Base-by-base conservation (phyloP, 2,797 vertebrate genomes). In the Anomalospiza imberbis region DNA sequence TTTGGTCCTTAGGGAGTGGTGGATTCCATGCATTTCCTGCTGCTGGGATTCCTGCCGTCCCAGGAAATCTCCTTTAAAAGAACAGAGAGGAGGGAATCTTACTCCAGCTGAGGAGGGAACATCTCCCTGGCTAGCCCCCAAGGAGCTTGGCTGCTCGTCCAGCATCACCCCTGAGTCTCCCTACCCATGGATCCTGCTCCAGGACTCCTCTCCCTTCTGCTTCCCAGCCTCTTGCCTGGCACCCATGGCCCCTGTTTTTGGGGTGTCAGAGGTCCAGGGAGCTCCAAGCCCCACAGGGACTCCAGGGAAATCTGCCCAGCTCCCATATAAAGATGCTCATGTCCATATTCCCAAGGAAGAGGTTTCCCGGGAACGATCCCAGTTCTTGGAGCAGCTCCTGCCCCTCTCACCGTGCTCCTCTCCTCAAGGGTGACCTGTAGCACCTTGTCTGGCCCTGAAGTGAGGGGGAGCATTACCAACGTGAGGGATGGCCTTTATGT, bases 281-380 rank as follows among this genome's bases (percentile, higher is more conserved):
- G 21, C 62, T 45, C 47, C 34, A 75, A 21, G 20, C 62, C 45
- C 26, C 11, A 20, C 4, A 3, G 24, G 44, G 60, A 14, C 18
- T 42, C 38, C 47, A 28, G 51, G 60, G 51, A 73, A 65, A 9
- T 54, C 62, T 32, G 31, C 63, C 36, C 1, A 3, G 28, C 38
- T 40, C 22, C 44, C 3, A 7, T 0, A 1, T 34, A 51, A 2
- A 9, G 32, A 4, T 60, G 24, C 24, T 42, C 31, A 0, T 10
- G 25, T 58, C 74, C 4, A 0, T 55, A 32, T 25, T 4, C 13
- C 42, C 4, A 42, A 21, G 53, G 51, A 70, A 28, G 38, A 53
- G 44, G 17, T 53, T 58, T n/a, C n/a, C 50, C 40, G 13, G 2
- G 14, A 32, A 26, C 24, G 44, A 24, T 20, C 47, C 17, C 48